Evolutionary conservation across 2,888 invertebrate genomes (phyloP).

Genomic region (Ennomos quercinarius): DNA sequence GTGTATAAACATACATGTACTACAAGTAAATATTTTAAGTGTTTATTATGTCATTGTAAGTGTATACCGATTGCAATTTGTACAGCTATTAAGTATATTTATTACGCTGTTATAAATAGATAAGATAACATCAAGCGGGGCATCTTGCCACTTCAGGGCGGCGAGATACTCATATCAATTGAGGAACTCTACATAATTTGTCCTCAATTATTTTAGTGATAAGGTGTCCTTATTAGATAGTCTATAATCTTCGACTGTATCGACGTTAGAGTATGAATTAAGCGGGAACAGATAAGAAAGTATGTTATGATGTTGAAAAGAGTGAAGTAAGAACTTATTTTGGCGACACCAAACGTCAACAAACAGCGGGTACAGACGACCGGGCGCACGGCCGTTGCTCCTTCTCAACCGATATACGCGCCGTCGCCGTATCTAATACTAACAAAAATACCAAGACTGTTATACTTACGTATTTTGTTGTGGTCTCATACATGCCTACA

Average conservation of each 20-base stretch:
- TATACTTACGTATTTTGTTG: slow-evolving; percentile 28
- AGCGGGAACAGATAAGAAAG: slow-evolving; percentile 30
- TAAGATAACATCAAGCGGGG: slow-evolving; percentile 50
- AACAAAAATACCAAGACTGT: slow-evolving; percentile 26
- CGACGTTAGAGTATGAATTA: slow-evolving; percentile 13
- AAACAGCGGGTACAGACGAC: slow-evolving; percentile 58
- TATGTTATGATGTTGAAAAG: slow-evolving; percentile 35
- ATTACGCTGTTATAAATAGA: slow-evolving; percentile 38
- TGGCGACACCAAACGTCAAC: slow-evolving; percentile 66
- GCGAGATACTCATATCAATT: slow-evolving; percentile 51
- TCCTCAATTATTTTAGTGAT: slow-evolving; percentile 54
- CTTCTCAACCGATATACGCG: slow-evolving; percentile 54
- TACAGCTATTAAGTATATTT: slow-evolving; percentile 33
- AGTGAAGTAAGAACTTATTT: slow-evolving; percentile 58
- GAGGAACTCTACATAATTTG: slow-evolving; percentile 63
- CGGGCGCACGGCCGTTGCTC: slow-evolving; percentile 77
- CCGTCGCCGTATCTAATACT: slow-evolving; percentile 34
- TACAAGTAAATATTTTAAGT: slow-evolving; percentile 19
- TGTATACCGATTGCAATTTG: slow-evolving; percentile 22
- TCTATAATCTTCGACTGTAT: slow-evolving; percentile 29
- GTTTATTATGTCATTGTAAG: slow-evolving; percentile 25
- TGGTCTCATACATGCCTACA: slow-evolving; percentile 19
- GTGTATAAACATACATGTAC: slow-evolving; percentile 7
- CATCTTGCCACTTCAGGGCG: slow-evolving; percentile 32
- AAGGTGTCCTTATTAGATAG: slow-evolving; percentile 52